These are phyloP conservation scores for Onthophagus taurus DNA, from an alignment of 1,140 invertebrate genomes.

Conservation along the genomic window DNA sequence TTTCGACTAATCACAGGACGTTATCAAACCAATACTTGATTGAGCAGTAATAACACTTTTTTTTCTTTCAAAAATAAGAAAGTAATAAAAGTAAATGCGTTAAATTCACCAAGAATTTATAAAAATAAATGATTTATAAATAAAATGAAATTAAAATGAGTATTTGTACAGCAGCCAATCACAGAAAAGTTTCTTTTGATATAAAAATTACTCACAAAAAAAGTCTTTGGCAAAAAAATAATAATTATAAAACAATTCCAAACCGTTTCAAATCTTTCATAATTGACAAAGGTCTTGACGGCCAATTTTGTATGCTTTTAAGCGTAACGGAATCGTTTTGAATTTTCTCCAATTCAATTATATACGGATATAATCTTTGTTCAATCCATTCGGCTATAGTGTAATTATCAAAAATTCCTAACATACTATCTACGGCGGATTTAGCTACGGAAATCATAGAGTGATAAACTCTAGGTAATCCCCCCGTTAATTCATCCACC, in stretches of 20 bases:
- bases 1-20: too few relatives aligned
- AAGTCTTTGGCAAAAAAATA: too few relatives aligned
- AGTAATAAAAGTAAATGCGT: too few relatives aligned
- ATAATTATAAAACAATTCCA: constrained; percentile 23
- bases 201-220: too few relatives aligned
- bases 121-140: too few relatives aligned
- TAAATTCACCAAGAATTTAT: too few relatives aligned
- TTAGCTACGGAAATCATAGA: constrained; percentile 49
- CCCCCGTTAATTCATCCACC: constrained; percentile 56
- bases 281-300: constrained; percentile 32
- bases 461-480: constrained; percentile 54
- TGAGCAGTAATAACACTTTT: too few relatives aligned
- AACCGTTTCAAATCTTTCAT: constrained; percentile 36
- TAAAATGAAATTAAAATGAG: too few relatives aligned
- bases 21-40: too few relatives aligned
- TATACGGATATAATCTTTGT: constrained; percentile 42
- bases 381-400: constrained; percentile 71
- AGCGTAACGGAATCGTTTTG: constrained; percentile 37
- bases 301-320: constrained; percentile 33
- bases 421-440: constrained; percentile 53
- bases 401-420: constrained; percentile 60
- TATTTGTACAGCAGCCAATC: too few relatives aligned
- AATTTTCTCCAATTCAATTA: constrained; percentile 39
- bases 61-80: too few relatives aligned
- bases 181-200: too few relatives aligned